Percentiles rank a stretch among this genome's conserved stretches.
Evolutionary conservation across 1,140 invertebrate genomes (phyloP).

Genomic region (Pteromalus puparum): DNA sequence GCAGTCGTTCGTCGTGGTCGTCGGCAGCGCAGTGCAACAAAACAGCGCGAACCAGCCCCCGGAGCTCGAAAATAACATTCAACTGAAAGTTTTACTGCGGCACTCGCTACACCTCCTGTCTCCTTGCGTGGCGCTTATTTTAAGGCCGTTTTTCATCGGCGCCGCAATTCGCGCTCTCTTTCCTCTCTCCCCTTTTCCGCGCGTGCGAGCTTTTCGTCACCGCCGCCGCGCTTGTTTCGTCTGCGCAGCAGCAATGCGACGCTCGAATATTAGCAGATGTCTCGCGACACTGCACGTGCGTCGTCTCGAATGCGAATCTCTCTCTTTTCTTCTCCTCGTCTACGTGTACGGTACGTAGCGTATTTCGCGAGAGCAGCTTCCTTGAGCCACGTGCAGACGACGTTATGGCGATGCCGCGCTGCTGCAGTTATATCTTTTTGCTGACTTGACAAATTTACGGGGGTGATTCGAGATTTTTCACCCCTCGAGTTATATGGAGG

Average conservation of each 20-base stretch:
- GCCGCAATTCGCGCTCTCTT: neutral
- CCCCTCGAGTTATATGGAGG: constrained; percentile 26
- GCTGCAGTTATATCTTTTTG: constrained; percentile 32
- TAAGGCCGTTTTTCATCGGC: constrained; percentile 45
- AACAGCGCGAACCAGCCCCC: neutral
- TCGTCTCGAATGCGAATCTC: neutral
- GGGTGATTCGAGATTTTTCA: constrained; percentile 3
- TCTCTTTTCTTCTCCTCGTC: neutral
- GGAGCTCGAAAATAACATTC: neutral
- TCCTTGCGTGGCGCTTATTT: constrained; percentile 40
- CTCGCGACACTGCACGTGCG: constrained; percentile 23
- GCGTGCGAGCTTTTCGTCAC: constrained; percentile 7
- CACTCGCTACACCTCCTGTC: neutral
- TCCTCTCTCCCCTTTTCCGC: neutral
- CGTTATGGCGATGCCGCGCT: neutral
- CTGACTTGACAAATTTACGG: constrained; percentile 46
- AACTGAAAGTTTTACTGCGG: constrained; percentile 23
- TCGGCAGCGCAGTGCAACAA: neutral
- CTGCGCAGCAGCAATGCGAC: constrained; percentile 12
- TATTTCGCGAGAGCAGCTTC: neutral
- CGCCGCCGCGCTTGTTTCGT: constrained; percentile 32
- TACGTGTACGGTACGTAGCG: neutral
- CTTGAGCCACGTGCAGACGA: neutral
- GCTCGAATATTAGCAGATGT: constrained; percentile 39
- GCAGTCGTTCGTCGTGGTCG: neutral